Evolutionary conservation across 2,888 invertebrate genomes (phyloP).

Genomic region (Eristalinus sepulchralis): DNA sequence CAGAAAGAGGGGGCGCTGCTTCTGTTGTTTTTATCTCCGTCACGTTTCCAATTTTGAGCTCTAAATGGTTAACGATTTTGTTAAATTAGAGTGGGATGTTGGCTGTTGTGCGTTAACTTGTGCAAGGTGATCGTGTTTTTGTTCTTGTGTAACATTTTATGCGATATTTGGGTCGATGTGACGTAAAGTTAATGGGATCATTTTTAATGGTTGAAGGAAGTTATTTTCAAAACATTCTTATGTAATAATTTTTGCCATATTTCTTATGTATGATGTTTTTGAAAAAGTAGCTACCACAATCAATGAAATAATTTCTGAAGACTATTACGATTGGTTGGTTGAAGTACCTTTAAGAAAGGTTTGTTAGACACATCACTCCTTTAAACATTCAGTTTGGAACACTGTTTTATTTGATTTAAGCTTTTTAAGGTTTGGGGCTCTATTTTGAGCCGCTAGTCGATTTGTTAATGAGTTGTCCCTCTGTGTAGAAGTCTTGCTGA

Average conservation of each 20-base stretch:
- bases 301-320: too few species aligned
- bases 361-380: too few species aligned
- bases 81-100: background rate
- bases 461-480: too few species aligned
- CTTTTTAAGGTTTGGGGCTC: too few species aligned
- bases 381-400: too few species aligned
- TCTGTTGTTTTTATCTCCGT: background rate
- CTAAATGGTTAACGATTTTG: too few species aligned
- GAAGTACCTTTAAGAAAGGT: too few species aligned
- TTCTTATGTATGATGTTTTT: background rate
- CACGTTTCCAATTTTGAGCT: background rate
- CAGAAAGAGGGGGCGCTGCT: background rate
- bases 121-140: background rate
- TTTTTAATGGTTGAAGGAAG: background rate
- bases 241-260: background rate
- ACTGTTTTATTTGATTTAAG: too few species aligned
- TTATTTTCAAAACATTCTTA: background rate
- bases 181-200: background rate
- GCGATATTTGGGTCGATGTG: background rate
- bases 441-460: too few species aligned
- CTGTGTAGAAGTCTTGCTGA: too few species aligned
- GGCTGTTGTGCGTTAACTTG: background rate
- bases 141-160: background rate
- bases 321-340: too few species aligned
- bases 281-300: background rate